These are phyloP conservation scores for Telenomus remus DNA, from an alignment of 1,140 invertebrate genomes.

Conservation along the genomic window DNA sequence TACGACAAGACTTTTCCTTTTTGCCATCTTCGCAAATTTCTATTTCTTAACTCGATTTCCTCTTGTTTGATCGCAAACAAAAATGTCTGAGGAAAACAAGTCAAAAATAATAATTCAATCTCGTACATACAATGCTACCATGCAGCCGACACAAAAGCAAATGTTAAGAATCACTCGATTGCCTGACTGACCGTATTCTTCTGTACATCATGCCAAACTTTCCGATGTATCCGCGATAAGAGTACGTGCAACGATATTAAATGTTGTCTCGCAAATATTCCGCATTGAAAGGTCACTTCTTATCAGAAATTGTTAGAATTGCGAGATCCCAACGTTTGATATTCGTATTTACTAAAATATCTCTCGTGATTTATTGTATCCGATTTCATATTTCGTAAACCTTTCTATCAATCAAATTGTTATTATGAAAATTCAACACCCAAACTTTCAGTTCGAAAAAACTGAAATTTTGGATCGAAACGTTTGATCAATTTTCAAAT, in stretches of 20 bases:
- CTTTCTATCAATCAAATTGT: too few species aligned
- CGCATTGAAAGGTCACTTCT: constrained; percentile 2
- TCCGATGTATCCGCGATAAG: constrained; percentile 23
- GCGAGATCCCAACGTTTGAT: neutral
- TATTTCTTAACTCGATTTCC: neutral
- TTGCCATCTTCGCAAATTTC: neutral
- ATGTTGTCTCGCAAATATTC: constrained; percentile 11
- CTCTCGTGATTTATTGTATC: too few species aligned
- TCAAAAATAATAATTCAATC: constrained; percentile 30
- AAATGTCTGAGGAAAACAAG: too few species aligned
- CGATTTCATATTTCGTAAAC: too few species aligned
- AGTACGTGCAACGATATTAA: constrained; percentile 22
- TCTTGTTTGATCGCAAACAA: constrained; percentile 4
- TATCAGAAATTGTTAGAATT: constrained; percentile 13
- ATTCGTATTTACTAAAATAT: neutral
- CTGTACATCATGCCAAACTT: constrained; percentile 18
- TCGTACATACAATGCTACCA: constrained; percentile 27
- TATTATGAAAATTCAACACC: too few species aligned
- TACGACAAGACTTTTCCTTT: too few species aligned
- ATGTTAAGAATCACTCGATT: constrained; percentile 25
- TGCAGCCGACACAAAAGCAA: constrained; percentile 18
- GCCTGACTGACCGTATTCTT: constrained; percentile 17
- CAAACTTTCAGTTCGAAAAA: too few species aligned
- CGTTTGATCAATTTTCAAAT: too few species aligned
- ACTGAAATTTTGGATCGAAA: too few species aligned